Evolutionary conservation across 1,140 invertebrate species (phyloP), one percentile per base, ranked within the genome.

Genomic region (Ceratoteleas bidentatus): DNA sequence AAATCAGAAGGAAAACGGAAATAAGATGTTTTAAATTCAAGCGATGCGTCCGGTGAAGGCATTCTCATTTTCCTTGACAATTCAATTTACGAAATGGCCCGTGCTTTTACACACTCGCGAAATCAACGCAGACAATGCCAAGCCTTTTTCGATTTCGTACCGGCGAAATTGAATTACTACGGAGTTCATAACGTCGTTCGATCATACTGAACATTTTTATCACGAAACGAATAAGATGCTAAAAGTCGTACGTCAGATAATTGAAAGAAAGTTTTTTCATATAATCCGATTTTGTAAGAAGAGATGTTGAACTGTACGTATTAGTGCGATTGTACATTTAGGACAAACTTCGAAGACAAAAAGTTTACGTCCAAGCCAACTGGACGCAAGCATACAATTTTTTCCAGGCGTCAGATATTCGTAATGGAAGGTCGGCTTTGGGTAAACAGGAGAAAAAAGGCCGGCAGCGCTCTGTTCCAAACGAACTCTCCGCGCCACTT

Each of bases 11-110:
- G 50, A 65, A 75, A 40, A 34, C 61, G 54, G 62, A 72, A 76
- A 82, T 76, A 58, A 76, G 79, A 82, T 73, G 52, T 82, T 73
- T 82, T 76, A 82, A 72, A 72, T 82, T 82, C 74, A 73, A 72
- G 73, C 68, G 54, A 73, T 77, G 57, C 73, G 68, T 72, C 72
- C 66, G 69, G 74, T 56, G 50, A 75, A 73, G 53, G 57, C 60
- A 45, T 60, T 64, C 68, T 60, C 80, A 65, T 81, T 81, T 81
- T 81, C 78, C 64, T 75, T 69, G 62, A 64, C 79, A 66, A 82
- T 82, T 82, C 74, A 83, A 83, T 83, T 77, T 83, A 70, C 69
- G 69, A 69, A 78, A 83, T 74, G 69, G 68, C 14, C 6, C 43
- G 58, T 72, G 47, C 64, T 70, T 65, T 72, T 61, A 62, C 68